Evolutionary conservation across 1,140 invertebrate genomes (phyloP).

Genomic region (Scaptomyza graminum): DNA sequence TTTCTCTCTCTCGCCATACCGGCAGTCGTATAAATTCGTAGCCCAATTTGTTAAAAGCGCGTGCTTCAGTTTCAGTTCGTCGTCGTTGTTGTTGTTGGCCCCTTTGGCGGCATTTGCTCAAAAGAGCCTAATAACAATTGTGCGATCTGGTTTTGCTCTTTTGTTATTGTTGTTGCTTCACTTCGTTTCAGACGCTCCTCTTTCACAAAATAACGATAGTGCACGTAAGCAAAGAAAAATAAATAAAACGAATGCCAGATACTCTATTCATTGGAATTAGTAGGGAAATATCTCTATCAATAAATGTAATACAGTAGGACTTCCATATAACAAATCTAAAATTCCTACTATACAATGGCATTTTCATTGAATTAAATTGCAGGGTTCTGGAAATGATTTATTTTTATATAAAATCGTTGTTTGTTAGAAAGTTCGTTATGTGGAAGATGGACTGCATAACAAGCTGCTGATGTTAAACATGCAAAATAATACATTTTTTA

Average conservation of each 20-base stretch:
- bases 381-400: too few relatives aligned
- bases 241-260: constrained; percentile 23
- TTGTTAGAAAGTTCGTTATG: too few relatives aligned
- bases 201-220: constrained; percentile 43
- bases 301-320: too few relatives aligned
- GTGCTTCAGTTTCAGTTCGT: constrained; percentile 68
- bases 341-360: too few relatives aligned
- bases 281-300: too few relatives aligned
- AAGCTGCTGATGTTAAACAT: too few relatives aligned
- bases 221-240: neutral
- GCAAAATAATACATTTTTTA: too few relatives aligned
- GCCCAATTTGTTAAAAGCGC: constrained; percentile 79
- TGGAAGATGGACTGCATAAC: too few relatives aligned
- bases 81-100: constrained; percentile 14
- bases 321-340: too few relatives aligned
- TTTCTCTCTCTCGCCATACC: neutral
- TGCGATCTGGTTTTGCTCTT: constrained; percentile 59
- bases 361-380: too few relatives aligned
- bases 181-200: constrained; percentile 42
- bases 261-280: constrained; percentile 16
- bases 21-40: constrained; percentile 69
- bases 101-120: constrained; percentile 68
- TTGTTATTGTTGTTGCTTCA: constrained; percentile 36
- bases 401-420: too few relatives aligned
- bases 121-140: constrained; percentile 80